Conservation (phyloP, 2,113 vertebrate genomes). For the Oncorhynchus mykiss region DNA sequence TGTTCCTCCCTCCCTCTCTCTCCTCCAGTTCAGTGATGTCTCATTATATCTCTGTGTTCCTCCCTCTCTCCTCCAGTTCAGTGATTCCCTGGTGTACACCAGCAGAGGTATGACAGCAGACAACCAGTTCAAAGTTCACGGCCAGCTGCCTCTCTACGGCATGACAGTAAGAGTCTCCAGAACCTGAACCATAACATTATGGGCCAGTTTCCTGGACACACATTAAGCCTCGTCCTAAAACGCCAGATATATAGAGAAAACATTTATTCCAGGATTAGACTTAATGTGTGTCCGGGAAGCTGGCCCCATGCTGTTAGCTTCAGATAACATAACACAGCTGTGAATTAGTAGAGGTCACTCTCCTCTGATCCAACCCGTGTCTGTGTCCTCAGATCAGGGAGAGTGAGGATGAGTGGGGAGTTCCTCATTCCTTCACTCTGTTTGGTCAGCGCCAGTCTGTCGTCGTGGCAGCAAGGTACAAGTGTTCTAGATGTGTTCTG, state of each 20-base stretch:
- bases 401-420: slow-evolving; percentile 94
- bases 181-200: too few relatives aligned
- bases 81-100: slow-evolving; percentile 89
- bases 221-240: too few relatives aligned
- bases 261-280: too few relatives aligned
- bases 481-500: too few relatives aligned
- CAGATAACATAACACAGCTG: too few relatives aligned
- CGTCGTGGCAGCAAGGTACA: slow-evolving; percentile 91
- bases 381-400: slow-evolving; percentile 80
- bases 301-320: too few relatives aligned
- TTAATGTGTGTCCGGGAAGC: too few relatives aligned
- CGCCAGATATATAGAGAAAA: too few relatives aligned
- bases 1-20: too few relatives aligned
- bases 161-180: slow-evolving; percentile 85
- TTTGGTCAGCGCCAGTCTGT: slow-evolving; percentile 89
- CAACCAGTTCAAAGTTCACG: slow-evolving; percentile 96
- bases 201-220: too few relatives aligned
- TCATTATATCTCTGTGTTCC: too few relatives aligned
- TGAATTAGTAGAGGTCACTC: too few relatives aligned
- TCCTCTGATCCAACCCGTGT: not conserved
- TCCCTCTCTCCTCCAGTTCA: slow-evolving; percentile 72
- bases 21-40: slow-evolving; percentile 85
- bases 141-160: slow-evolving; percentile 87
- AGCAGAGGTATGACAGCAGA: slow-evolving; percentile 89
- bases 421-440: slow-evolving; percentile 93